These are phyloP conservation scores for Temnothorax ravouxi DNA, from an alignment of 2,888 invertebrate species.

Conservation along the genomic window DNA sequence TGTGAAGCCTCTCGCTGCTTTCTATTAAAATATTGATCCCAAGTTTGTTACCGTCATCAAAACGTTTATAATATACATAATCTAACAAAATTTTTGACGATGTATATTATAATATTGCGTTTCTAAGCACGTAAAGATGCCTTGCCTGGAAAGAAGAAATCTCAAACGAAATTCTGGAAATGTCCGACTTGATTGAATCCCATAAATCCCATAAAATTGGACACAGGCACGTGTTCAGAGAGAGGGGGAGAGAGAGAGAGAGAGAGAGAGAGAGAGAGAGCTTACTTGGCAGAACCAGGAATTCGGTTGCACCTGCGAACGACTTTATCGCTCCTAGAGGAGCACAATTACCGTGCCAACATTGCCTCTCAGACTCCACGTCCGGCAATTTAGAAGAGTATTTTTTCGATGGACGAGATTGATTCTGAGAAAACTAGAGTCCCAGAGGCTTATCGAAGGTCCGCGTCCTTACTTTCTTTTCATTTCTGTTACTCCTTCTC, in stretches of 20 bases:
- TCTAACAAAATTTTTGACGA: neutral
- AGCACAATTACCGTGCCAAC: constrained; percentile 66
- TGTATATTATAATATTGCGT: neutral
- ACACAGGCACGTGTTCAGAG: constrained; percentile 24
- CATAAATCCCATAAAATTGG: constrained; percentile 31
- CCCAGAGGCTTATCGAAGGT: constrained; percentile 52
- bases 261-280: constrained; percentile 6
- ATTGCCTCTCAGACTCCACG: constrained; percentile 40
- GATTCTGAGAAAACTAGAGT: constrained; percentile 66
- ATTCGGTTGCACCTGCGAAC: constrained; percentile 64
- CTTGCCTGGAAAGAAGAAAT: neutral
- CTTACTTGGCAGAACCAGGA: constrained; percentile 54
- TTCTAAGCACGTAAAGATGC: neutral
- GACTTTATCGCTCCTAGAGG: constrained; percentile 65
- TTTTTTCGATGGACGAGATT: constrained; percentile 64
- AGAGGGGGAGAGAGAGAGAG: neutral
- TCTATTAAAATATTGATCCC: constrained; percentile 21
- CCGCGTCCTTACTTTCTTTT: constrained; percentile 60
- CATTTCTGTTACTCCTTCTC: constrained; percentile 31
- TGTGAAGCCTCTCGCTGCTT: neutral
- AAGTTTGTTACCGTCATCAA: neutral
- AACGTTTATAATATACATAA: constrained; percentile 9
- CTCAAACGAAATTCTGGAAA: constrained; percentile 31
- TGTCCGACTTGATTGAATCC: constrained; percentile 52
- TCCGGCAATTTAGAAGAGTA: constrained; percentile 58